Percentiles rank a stretch among this genome's conserved stretches.
These are phyloP conservation scores for Botia kubotai DNA, from an alignment of 2,797 vertebrate genomes.

Conservation along the genomic window DNA sequence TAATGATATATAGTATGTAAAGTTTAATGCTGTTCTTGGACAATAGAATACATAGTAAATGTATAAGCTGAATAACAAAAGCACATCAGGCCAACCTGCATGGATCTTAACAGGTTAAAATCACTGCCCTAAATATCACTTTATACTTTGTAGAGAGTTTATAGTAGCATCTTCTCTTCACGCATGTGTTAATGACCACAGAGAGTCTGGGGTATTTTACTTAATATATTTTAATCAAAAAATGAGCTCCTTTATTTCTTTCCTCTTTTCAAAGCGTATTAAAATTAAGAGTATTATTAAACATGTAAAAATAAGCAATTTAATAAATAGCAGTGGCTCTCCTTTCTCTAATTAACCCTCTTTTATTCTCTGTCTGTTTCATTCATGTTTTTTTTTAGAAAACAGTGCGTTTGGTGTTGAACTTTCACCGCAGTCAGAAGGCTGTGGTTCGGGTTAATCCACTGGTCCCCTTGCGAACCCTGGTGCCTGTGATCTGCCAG, in stretches of 20 bases:
- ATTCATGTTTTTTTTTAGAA: slow-evolving; percentile 78
- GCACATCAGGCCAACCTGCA: too few relatives aligned
- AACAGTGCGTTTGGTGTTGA: slow-evolving; percentile 92
- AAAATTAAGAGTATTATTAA: too few relatives aligned
- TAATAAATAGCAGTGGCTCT: too few relatives aligned
- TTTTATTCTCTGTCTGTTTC: background rate
- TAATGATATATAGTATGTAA: too few relatives aligned
- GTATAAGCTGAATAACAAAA: too few relatives aligned
- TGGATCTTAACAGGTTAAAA: background rate
- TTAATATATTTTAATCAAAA: background rate
- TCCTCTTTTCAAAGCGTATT: background rate
- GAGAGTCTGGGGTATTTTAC: background rate
- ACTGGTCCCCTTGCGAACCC: slow-evolving; percentile 80
- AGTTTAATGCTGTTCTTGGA: too few relatives aligned
- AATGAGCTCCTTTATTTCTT: background rate
- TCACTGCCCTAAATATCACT: background rate
- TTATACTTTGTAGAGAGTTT: background rate
- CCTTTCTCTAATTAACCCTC: background rate
- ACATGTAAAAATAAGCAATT: too few relatives aligned
- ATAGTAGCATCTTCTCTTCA: background rate
- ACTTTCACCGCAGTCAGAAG: slow-evolving; percentile 92
- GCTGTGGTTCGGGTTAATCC: slow-evolving; percentile 93
- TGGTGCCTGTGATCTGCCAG: slow-evolving; percentile 90
- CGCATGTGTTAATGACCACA: background rate
- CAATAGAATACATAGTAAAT: too few relatives aligned